Evolutionary conservation across 2,113 vertebrate genomes (phyloP).

Genomic region (Malurus melanocephalus): DNA sequence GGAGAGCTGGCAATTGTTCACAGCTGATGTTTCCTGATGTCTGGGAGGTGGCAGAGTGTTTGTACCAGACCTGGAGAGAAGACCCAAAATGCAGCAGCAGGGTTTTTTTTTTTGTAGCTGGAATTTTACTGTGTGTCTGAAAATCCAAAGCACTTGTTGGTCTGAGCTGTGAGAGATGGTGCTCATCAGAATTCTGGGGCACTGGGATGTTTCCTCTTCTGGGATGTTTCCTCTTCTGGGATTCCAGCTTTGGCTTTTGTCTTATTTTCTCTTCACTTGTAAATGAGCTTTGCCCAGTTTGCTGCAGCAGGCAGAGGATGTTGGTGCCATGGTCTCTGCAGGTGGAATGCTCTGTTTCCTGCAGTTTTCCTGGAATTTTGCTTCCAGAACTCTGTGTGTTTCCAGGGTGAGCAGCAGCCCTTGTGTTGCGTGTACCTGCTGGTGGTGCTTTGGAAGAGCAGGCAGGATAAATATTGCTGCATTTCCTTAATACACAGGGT

Average conservation of each 20-base stretch:
- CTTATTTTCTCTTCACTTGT: background rate
- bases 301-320: background rate
- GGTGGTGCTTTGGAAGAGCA: background rate
- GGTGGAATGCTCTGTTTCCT: background rate
- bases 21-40: background rate
- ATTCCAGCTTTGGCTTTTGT: background rate
- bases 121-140: background rate
- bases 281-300: background rate
- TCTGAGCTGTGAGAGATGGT: background rate
- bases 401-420: background rate
- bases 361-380: background rate
- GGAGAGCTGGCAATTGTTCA: background rate
- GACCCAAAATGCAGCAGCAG: background rate
- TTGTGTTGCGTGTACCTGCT: accelerated
- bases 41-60: background rate
- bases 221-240: background rate
- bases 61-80: background rate
- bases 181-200: background rate
- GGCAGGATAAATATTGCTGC: background rate
- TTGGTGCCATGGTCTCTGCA: background rate
- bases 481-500: background rate
- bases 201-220: background rate
- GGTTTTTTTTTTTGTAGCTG: background rate
- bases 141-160: background rate
- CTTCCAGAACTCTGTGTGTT: background rate